Conservation (phyloP, 2,113 vertebrate genomes). For the Conger conger region DNA sequence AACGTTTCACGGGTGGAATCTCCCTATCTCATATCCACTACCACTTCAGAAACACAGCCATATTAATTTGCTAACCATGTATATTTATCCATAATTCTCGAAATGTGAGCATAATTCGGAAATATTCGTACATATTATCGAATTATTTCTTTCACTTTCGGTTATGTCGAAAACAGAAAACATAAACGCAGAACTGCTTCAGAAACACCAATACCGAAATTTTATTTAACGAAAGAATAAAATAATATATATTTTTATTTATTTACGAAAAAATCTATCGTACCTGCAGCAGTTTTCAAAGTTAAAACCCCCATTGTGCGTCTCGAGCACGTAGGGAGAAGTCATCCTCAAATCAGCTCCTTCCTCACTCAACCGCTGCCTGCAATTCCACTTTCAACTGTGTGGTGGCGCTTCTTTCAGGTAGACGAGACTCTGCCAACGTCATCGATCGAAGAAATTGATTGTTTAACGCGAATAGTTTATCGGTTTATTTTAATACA, state of each 20-base stretch:
- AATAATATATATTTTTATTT: background rate
- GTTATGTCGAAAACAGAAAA: background rate
- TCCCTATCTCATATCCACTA: background rate
- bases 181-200: background rate
- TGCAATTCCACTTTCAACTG: background rate
- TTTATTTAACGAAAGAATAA: background rate
- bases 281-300: constrained; percentile 66
- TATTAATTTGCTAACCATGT: background rate
- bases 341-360: background rate
- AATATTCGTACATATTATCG: background rate
- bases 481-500: background rate
- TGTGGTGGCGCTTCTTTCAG: background rate
- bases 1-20: background rate
- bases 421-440: background rate
- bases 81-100: background rate
- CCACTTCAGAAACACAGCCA: background rate
- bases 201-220: background rate
- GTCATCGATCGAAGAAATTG: background rate
- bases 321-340: constrained; percentile 48
- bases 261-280: background rate
- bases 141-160: background rate
- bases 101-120: background rate
- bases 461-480: background rate
- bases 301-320: constrained; percentile 60
- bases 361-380: background rate